A percentile compares a stretch with the other conserved stretches of the same genome.
These are phyloP conservation scores for Phaethornis superciliosus DNA, from an alignment of 2,113 vertebrate genomes.

Conservation along the genomic window DNA sequence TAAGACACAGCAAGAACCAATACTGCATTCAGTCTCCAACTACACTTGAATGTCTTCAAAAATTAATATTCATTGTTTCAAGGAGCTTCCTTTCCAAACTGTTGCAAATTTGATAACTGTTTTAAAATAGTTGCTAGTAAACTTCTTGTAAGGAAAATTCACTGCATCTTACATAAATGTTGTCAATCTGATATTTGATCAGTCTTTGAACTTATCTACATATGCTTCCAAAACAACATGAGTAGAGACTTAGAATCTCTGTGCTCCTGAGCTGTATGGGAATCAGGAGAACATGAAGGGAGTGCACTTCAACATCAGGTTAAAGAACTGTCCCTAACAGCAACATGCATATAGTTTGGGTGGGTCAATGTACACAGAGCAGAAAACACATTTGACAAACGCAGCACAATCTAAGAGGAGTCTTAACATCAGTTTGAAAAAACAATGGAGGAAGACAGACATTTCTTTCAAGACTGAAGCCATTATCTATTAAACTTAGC, in stretches of 20 bases:
- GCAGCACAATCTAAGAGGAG: neutral
- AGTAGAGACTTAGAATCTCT: neutral
- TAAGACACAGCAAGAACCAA: neutral
- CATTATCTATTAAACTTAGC: neutral
- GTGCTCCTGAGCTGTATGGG: conserved; percentile 2
- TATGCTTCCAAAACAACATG: neutral
- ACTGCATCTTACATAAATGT: neutral
- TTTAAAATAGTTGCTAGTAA: neutral
- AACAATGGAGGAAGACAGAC: neutral
- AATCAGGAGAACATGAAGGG: neutral
- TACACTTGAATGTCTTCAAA: neutral
- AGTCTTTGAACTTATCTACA: neutral
- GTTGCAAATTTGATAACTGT: neutral
- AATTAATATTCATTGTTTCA: neutral
- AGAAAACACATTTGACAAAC: conserved; percentile 16
- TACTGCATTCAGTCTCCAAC: neutral
- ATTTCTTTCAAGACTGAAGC: neutral
- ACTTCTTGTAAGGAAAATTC: neutral
- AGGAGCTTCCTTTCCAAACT: neutral
- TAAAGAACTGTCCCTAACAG: neutral
- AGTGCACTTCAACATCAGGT: neutral
- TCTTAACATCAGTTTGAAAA: neutral
- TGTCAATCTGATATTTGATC: neutral
- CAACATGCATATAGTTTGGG: neutral
- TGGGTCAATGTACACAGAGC: neutral